Evolutionary conservation across 2,888 invertebrate genomes (phyloP), one percentile per base, ranked within the genome.

Genomic region (Cataglyphis cursor): DNA sequence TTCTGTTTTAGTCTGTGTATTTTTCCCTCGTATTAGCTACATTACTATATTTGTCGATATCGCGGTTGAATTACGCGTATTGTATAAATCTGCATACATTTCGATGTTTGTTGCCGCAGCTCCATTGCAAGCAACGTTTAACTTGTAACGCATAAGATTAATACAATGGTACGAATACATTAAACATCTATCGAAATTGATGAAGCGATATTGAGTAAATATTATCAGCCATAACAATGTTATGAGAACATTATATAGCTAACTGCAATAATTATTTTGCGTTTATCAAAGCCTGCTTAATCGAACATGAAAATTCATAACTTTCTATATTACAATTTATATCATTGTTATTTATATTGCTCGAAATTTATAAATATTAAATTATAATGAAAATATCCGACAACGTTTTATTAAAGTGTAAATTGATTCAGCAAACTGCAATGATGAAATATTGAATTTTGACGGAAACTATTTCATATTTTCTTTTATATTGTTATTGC

Each of bases 1-100:
- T 76, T 12, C 24, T 38, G 18, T 54, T 66, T 76, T 54, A 18
- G 10, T 4, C 15, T 18, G 15, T 28, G 35, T 51, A 35, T 73
- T 51, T 38, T n/a, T 21, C n/a, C 15, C 51, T 24, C 31, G 31
- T 65, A 81, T 75, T 75, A 66, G 35, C 24, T 15, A 57, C 31
- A 54, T 4, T 59, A 51, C 31, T 51, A 15, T 61, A 51, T 31
- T 61, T 21, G 5, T 66, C 18, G n/a, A 21, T 38, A 24, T 41
- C 6, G 57, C 3, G 9, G 24, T 64, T 72, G 70, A 83, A 72
- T 83, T 83, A 80, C 35, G 72, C 64, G 31, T 54, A 35, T n/a
- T 28, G 72, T 70, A 80, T 83, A 83, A 83, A 82, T 82, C 70
- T 68, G n/a, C 83, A 80, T 83, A 68, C 18, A 80, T 83, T 83